A percentile compares a stretch with the other conserved stretches of the same genome.
phyloP scores from a whole-genome alignment of 1,140 invertebrate genomes.

The Pseudomyrmex sp. region DNA sequence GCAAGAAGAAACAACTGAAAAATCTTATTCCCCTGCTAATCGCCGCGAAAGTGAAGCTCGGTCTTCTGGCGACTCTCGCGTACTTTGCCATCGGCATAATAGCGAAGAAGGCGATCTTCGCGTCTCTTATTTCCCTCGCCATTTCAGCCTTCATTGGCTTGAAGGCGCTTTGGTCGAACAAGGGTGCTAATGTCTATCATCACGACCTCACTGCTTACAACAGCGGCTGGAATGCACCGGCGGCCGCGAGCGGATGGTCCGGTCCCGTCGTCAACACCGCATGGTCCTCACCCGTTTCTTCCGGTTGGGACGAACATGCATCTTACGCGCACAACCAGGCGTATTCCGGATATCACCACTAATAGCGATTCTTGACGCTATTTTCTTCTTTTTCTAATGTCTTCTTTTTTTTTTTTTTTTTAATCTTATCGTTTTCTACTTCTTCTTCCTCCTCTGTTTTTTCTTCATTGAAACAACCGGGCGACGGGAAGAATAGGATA shows the following conservation, averaged over 20 bases:
- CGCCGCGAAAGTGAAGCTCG: conserved; percentile 87
- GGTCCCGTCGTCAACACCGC: conserved; percentile 77
- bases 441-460: neutral
- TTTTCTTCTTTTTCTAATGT: neutral
- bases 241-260: conserved; percentile 79
- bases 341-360: conserved; percentile 76
- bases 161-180: conserved; percentile 84
- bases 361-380: neutral
- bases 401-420: too few relatives aligned
- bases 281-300: conserved; percentile 76
- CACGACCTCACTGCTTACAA: conserved; percentile 79
- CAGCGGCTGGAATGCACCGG: conserved; percentile 78
- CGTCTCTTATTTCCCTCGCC: conserved; percentile 87
- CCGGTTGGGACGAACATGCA: conserved; percentile 77
- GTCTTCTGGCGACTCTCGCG: conserved; percentile 85
- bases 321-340: conserved; percentile 75
- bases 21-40: conserved; percentile 87
- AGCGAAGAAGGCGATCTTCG: conserved; percentile 89
- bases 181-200: conserved; percentile 67
- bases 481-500: conserved; percentile 30
- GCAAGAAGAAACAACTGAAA: conserved; percentile 87
- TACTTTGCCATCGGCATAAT: conserved; percentile 87
- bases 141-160: conserved; percentile 87
- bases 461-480: neutral
- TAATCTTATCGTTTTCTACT: neutral